Conservation (phyloP, 2,888 invertebrate genomes). For the Agrochola circellaris region DNA sequence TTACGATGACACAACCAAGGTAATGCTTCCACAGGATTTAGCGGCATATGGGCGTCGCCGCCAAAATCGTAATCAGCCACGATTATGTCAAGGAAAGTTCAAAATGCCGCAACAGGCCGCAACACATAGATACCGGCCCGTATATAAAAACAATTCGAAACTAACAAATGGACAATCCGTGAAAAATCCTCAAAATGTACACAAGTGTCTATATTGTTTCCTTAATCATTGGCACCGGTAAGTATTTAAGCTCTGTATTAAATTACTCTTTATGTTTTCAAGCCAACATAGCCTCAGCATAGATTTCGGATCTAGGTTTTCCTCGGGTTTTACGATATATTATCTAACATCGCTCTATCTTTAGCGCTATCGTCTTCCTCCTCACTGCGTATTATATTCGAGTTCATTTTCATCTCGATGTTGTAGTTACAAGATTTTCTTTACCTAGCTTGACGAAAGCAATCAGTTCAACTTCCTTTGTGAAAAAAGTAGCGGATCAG, state of each 20-base stretch:
- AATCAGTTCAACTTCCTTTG: background rate
- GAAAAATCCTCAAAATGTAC: conserved; percentile 80
- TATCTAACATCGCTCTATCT: conserved; percentile 27
- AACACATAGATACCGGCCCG: conserved; percentile 80
- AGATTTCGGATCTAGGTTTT: background rate
- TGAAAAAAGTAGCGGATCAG: background rate
- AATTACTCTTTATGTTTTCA: background rate
- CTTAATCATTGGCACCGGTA: conserved; percentile 65
- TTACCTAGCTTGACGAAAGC: background rate
- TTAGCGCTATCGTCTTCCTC: conserved; percentile 23
- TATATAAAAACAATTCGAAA: conserved; percentile 81
- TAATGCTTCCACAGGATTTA: conserved; percentile 46
- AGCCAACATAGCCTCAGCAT: background rate
- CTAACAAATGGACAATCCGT: conserved; percentile 74
- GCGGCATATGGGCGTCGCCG: conserved; percentile 29
- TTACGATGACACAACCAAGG: conserved; percentile 29
- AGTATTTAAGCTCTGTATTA: conserved; percentile 33
- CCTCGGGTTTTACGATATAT: conserved; percentile 20
- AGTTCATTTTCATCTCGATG: conserved; percentile 27
- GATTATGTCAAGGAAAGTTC: conserved; percentile 79
- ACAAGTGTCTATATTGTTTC: conserved; percentile 69
- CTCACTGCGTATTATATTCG: conserved; percentile 27
- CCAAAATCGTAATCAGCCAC: conserved; percentile 69
- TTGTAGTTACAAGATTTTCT: background rate
- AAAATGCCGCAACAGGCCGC: conserved; percentile 60